These are phyloP conservation scores for Lamprologus speciosus DNA, from an alignment of 2,113 vertebrate genomes.

Conservation along the genomic window DNA sequence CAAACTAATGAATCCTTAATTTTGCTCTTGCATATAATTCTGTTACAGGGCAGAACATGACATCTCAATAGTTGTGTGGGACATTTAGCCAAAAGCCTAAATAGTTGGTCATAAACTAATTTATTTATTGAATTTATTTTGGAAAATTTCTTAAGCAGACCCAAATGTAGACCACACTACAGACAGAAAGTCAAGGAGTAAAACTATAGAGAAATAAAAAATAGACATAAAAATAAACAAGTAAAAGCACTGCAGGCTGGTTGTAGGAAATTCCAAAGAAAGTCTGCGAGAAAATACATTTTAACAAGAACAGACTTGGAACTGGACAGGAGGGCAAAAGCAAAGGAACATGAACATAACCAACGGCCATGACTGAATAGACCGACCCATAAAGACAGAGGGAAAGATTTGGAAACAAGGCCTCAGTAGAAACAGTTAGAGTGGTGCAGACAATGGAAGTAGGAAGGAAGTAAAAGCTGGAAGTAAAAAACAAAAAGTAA, in stretches of 20 bases:
- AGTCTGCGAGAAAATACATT: background rate
- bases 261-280: background rate
- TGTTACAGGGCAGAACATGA: background rate
- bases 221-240: background rate
- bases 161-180: background rate
- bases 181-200: background rate
- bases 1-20: background rate
- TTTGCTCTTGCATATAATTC: background rate
- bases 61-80: background rate
- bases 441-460: background rate
- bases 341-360: background rate
- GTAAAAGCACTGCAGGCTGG: background rate
- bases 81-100: background rate
- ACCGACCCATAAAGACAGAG: background rate
- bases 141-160: background rate
- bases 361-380: background rate
- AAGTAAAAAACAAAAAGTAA: background rate
- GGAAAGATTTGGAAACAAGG: background rate
- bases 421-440: background rate
- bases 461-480: fast-evolving
- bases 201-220: background rate
- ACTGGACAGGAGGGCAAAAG: background rate
- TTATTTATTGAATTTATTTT: background rate
- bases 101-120: background rate
- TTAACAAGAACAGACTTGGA: background rate